Evolutionary conservation across 2,797 vertebrate species (phyloP), one percentile per base, ranked within the genome.

Genomic region (Eospalax fontanierii): DNA sequence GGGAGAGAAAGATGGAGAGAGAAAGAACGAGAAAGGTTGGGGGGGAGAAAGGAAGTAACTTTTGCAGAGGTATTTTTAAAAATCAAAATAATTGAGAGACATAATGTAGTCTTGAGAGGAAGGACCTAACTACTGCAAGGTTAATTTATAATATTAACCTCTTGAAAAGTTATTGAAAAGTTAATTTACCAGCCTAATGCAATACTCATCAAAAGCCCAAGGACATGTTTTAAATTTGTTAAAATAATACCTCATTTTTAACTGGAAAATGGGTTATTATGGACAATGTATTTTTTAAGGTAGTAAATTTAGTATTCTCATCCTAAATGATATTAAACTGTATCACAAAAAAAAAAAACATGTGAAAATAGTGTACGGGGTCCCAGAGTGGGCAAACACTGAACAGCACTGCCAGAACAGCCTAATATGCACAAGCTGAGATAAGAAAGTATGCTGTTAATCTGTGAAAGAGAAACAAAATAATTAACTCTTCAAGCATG

Each of bases 121-220:
- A 93, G 96, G 83, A 84, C 73, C 88, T 84, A 96, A 97, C 82
- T 70, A 85, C 71, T 40, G 68, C 78, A 96, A 96, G 95, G 96
- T 96, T 96, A 97, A 97, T 96, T 97, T 96, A 78, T 95, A 92
- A 92, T 87, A 96, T 97, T 96, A 96, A 97, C 96, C 95, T 97
- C 95, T 76, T 57, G 90, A 86, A 94, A 96, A 96, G 76, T 95
- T 93, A 93, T 82, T 85, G 82, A 95, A 95, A 97, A 94, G 93
- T 93, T 96, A 92, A 97, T 96, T 96, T 96, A 71, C 84, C 95
- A 92, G 57, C 43, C 68, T 87, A 94, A 92, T 84, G n/a, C 33
- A 94, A 89, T 93, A 93, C 71, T 75, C 43, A 90, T 84, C 90
- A 87, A 91, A 95, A 95, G 68, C 22, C 38, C n/a, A 92, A 73